Evolutionary conservation across 1,140 invertebrate genomes (phyloP), one percentile per base, ranked within the genome.

Genomic region (Listronotus bonariensis): DNA sequence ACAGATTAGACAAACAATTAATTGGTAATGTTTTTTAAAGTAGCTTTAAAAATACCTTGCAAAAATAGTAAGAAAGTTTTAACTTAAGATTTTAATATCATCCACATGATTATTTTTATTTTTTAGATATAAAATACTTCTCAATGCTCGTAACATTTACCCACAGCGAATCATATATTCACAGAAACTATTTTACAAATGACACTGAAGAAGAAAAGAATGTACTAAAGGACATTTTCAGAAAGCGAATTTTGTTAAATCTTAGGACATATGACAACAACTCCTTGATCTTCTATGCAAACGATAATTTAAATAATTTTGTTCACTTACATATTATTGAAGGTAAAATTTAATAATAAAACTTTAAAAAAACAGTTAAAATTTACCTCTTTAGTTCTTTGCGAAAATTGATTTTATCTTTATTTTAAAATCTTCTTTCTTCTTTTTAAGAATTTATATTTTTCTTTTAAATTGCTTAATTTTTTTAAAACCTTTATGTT

Each of bases 241-340:
- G 83, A 6, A 86, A 92, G 73, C 88, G 91, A 68, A 87, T 97
- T 48, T 80, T 95, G 7, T 84, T 97, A 53, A 96, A 95, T 79
- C 80, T 97, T 45, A 81, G 94, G 65, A 97, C 94, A 0, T 94
- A 93, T 74, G 91, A 93, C 69, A 83, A 84, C 32, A 85, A 90
- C 68, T 89, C 92, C 0, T 75, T 96, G 55, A 87, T 97, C 17
- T 80, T 97, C 0, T 96, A 96, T 73, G 92, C 92, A 6, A 94
- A 96, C 76, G 95, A 97, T 80, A 90, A 96, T 78, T 81, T 95
- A 40, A 96, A 96, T 71, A 97, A 97, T 78, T 97, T 97, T 78
- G 88, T 95, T 41, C 93, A 96, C 78, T 77, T 97, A 8, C 93
- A 93, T 77, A 88, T 96, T 32, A 86, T 88, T 57, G 87, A 90